Evolutionary conservation across 2,797 vertebrate species (phyloP).

Genomic region (Gephyroberyx darwinii): DNA sequence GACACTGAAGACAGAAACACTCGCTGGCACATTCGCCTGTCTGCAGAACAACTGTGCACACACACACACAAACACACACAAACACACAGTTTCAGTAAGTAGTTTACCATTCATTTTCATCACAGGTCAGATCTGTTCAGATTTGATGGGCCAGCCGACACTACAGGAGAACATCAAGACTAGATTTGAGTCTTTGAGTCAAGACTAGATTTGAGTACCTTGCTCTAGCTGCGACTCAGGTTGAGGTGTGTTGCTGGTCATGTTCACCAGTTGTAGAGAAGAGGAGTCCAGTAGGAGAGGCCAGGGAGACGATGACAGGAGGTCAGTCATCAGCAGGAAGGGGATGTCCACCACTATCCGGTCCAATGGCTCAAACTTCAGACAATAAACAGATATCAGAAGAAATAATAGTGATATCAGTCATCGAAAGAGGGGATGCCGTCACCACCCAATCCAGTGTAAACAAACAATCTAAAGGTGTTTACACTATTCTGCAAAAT

Average conservation of each 20-base stretch:
- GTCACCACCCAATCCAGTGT: no score
- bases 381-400: conserved; percentile 3
- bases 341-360: conserved; percentile 68
- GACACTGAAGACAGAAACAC: conserved; percentile 93
- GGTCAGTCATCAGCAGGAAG: conserved; percentile 74
- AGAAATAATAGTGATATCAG: neutral
- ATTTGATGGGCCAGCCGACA: no score
- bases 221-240: conserved; percentile 87
- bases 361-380: conserved; percentile 72
- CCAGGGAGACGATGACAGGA: conserved; percentile 83
- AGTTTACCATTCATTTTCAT: neutral
- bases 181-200: neutral
- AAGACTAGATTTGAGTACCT: conserved; percentile 73
- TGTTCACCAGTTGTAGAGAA: conserved; percentile 85
- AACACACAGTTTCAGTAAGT: neutral
- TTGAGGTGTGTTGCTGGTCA: conserved; percentile 83
- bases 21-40: conserved; percentile 94
- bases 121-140: no score
- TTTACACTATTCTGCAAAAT: no score
- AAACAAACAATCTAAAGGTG: no score
- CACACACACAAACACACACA: conserved; percentile 5
- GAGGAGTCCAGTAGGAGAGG: conserved; percentile 83
- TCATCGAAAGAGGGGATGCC: no score
- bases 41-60: conserved; percentile 88
- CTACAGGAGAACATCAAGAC: no score